Conservation (phyloP, 2,113 vertebrate genomes). For the Myanophis thanlyinensis region DNA sequence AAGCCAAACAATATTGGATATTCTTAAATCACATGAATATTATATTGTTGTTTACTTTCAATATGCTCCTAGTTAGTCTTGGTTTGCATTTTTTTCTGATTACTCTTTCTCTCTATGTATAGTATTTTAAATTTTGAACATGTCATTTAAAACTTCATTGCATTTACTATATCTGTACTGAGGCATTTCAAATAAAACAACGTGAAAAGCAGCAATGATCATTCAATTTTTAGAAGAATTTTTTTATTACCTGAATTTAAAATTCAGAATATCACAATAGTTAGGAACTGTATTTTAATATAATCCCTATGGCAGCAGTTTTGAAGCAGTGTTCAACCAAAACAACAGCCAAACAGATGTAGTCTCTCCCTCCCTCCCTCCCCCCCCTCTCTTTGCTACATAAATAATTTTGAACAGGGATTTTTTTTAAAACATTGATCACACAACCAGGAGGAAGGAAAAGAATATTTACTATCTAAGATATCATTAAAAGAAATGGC, state of each 20-base stretch:
- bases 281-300: not conserved
- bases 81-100: not conserved
- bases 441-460: not conserved
- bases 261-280: conserved; percentile 2
- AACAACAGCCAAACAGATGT: conserved; percentile 10
- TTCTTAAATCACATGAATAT: conserved; percentile 28
- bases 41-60: not conserved
- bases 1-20: not conserved
- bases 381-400: not conserved
- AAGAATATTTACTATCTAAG: conserved; percentile 2
- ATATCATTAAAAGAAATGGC: not conserved
- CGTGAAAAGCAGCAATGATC: conserved; percentile 18
- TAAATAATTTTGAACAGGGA: conserved; percentile 32
- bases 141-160: conserved; percentile 12
- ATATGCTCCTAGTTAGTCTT: not conserved
- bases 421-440: conserved; percentile 11
- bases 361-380: not conserved
- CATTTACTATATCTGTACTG: not conserved
- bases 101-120: not conserved
- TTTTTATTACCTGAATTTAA: not conserved
- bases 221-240: not conserved
- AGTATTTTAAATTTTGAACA: conserved; percentile 25
- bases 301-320: conserved; percentile 14
- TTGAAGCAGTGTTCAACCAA: conserved; percentile 13
- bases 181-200: not conserved